Conservation (phyloP, 2,797 vertebrate genomes). For the Denticeps clupeoides region DNA sequence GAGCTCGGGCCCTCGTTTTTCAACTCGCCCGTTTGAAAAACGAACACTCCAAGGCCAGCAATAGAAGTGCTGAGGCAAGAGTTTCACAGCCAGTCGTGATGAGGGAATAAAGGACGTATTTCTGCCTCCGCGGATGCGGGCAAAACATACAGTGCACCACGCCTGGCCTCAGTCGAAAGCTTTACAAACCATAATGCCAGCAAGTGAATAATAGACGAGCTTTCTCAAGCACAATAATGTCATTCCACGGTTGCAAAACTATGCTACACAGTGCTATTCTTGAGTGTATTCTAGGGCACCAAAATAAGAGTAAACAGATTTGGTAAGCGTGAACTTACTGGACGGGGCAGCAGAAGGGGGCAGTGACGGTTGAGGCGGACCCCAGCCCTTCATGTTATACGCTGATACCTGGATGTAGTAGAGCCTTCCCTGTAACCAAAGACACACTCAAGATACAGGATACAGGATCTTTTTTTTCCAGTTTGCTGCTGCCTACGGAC, state of each 20-base stretch:
- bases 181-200: too few relatives aligned
- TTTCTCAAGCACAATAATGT: too few relatives aligned
- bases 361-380: slow-evolving; percentile 62
- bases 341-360: slow-evolving; percentile 79
- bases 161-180: too few relatives aligned
- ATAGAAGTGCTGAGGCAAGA: slow-evolving; percentile 4
- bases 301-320: too few relatives aligned
- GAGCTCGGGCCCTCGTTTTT: slow-evolving; percentile 11
- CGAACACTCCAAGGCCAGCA: slow-evolving; percentile 21
- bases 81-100: slow-evolving; percentile 21
- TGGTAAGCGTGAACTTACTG: slow-evolving; percentile 71
- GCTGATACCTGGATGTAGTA: slow-evolving; percentile 81
- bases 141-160: slow-evolving; percentile 1
- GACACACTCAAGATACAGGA: not conserved
- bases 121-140: slow-evolving; percentile 16
- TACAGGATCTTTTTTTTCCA: not conserved
- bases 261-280: too few relatives aligned
- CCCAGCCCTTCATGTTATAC: slow-evolving; percentile 96
- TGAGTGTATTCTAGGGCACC: too few relatives aligned
- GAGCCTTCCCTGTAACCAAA: slow-evolving; percentile 63
- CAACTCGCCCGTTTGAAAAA: slow-evolving; percentile 14
- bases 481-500: too few relatives aligned
- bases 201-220: too few relatives aligned
- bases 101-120: slow-evolving; percentile 13
- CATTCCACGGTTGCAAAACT: too few relatives aligned